A percentile compares a stretch with the other conserved stretches of the same genome.
Conservation (phyloP, 2,113 vertebrate species). For the Myiagra hebetior region DNA sequence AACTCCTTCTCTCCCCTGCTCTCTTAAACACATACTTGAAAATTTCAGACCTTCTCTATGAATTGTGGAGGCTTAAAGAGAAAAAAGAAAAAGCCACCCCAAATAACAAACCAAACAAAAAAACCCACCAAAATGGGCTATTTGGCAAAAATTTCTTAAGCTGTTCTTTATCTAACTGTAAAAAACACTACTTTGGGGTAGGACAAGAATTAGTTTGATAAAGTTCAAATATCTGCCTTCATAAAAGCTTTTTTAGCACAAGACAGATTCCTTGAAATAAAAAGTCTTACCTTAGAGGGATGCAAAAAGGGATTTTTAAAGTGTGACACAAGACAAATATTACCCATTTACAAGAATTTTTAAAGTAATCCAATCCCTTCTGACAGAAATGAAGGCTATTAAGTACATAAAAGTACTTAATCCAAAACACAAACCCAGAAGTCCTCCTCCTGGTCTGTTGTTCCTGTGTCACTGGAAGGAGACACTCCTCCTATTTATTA, state of each 20-base stretch:
- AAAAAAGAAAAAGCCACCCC: fast-evolving
- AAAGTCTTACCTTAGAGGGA: background rate
- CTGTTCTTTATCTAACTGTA: background rate
- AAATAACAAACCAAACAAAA: background rate
- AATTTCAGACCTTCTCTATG: background rate
- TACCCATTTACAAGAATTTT: background rate
- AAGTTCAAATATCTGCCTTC: background rate
- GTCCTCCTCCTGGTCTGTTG: background rate
- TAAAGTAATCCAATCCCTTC: background rate
- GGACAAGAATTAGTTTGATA: background rate
- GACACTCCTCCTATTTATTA: background rate
- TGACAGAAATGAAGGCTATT: background rate
- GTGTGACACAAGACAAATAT: background rate
- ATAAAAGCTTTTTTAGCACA: background rate
- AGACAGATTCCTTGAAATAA: background rate
- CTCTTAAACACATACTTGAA: background rate
- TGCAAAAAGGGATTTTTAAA: background rate
- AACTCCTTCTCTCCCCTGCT: background rate
- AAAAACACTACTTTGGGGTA: background rate
- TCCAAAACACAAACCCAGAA: background rate
- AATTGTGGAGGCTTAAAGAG: background rate
- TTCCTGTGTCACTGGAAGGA: background rate
- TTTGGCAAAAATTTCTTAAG: background rate
- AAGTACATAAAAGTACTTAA: background rate
- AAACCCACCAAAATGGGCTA: background rate